Evolutionary conservation across 2,888 invertebrate genomes (phyloP).

Genomic region (Cerastis leucographa): DNA sequence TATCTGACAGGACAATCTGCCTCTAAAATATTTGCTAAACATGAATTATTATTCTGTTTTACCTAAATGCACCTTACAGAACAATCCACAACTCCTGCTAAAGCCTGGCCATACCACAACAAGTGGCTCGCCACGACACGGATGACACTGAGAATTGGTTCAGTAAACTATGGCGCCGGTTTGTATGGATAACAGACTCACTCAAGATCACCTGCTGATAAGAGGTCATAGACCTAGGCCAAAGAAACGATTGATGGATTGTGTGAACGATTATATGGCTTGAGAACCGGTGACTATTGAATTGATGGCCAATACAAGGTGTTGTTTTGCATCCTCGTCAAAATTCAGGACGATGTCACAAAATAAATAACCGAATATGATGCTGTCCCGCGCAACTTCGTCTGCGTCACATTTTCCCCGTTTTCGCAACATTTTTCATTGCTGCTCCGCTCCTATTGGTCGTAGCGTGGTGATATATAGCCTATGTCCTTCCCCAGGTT

Average conservation of each 20-base stretch:
- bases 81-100: not conserved
- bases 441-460: too few species aligned
- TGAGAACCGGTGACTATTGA: too few species aligned
- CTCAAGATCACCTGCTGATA: slow-evolving; percentile 14
- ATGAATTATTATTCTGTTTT: not conserved
- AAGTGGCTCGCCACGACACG: slow-evolving; percentile 47
- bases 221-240: not conserved
- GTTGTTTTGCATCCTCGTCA: too few species aligned
- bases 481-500: too few species aligned
- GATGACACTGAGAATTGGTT: slow-evolving; percentile 69
- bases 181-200: slow-evolving; percentile 44
- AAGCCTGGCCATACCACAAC: slow-evolving; percentile 38
- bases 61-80: not conserved
- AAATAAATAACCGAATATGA: too few species aligned
- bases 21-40: not conserved
- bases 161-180: slow-evolving; percentile 61
- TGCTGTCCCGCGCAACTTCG: too few species aligned
- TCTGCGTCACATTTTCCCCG: too few species aligned
- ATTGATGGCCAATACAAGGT: too few species aligned
- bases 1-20: not conserved
- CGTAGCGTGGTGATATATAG: too few species aligned
- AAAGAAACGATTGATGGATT: not conserved
- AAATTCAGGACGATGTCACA: too few species aligned
- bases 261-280: not conserved
- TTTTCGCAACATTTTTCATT: too few species aligned